Conservation (phyloP, 2,113 vertebrate species). For the Nerophis ophidion region DNA sequence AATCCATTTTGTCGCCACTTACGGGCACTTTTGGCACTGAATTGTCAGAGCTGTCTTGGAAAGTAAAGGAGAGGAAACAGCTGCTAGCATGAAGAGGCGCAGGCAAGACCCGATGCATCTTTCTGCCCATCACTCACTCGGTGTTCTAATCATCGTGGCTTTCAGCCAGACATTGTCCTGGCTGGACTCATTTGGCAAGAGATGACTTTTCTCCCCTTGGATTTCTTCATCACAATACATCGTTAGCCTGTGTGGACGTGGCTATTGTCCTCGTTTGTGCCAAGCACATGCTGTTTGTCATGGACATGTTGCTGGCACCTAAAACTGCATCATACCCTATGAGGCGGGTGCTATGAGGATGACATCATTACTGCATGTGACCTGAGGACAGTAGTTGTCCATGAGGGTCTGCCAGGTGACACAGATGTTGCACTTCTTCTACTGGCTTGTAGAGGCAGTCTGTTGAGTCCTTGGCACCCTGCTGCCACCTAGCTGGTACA, state of each 20-base stretch:
- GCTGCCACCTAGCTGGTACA: too few relatives aligned
- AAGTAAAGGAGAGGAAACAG: background rate
- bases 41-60: constrained; percentile 3
- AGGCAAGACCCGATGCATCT: constrained; percentile 5
- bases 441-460: too few relatives aligned
- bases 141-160: constrained; percentile 1
- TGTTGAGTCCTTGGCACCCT: too few relatives aligned
- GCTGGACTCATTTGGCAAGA: constrained; percentile 11
- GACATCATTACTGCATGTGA: constrained; percentile 17
- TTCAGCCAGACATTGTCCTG: constrained; percentile 6
- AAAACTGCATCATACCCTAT: constrained; percentile 31
- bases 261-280: constrained; percentile 24
- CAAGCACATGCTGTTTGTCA: constrained; percentile 35
- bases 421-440: too few relatives aligned
- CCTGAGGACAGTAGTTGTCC: background rate
- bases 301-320: constrained; percentile 28
- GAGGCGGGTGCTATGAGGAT: constrained; percentile 21
- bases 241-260: constrained; percentile 10
- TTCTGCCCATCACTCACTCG: constrained; percentile 6
- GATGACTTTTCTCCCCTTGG: constrained; percentile 7
- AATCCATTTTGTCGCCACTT: background rate
- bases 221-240: constrained; percentile 18
- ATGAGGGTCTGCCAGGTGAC: too few relatives aligned
- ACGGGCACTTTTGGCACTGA: background rate
- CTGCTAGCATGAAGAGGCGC: background rate